These are phyloP conservation scores for Congeria kusceri DNA, from an alignment of 2,888 invertebrate genomes.

Conservation along the genomic window DNA sequence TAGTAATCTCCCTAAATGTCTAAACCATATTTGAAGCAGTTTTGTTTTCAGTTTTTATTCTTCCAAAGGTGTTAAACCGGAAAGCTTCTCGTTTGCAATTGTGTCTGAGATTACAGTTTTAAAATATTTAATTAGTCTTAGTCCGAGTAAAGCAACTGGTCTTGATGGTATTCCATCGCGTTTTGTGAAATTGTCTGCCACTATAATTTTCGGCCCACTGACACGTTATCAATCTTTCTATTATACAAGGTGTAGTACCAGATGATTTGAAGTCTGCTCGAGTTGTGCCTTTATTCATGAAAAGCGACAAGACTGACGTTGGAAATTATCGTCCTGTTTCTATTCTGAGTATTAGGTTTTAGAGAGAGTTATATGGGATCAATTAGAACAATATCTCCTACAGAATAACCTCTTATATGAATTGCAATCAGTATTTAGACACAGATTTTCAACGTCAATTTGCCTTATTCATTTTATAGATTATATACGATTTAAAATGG, in stretches of 20 bases:
- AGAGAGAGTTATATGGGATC: too few species aligned
- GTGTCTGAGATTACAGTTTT: slow-evolving; percentile 9
- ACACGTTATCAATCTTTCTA: neutral
- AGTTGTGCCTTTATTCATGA: slow-evolving; percentile 32
- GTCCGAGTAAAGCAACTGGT: slow-evolving; percentile 12
- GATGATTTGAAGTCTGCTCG: slow-evolving; percentile 18
- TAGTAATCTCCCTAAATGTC: neutral
- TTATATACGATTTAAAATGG: slow-evolving; percentile 12
- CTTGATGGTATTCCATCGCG: slow-evolving; percentile 7
- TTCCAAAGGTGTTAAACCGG: neutral
- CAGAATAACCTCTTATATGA: neutral
- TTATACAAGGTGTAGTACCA: slow-evolving; percentile 21
- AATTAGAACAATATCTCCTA: neutral
- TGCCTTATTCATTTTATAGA: slow-evolving; percentile 5
- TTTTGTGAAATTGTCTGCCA: slow-evolving; percentile 11
- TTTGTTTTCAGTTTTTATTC: slow-evolving; percentile 6
- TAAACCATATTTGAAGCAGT: neutral
- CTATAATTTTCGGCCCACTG: neutral
- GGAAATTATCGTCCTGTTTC: slow-evolving; percentile 16
- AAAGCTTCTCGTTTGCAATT: neutral
- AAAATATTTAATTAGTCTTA: slow-evolving; percentile 2
- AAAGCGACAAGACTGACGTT: slow-evolving; percentile 9
- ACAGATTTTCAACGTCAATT: neutral
- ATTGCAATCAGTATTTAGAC: neutral
- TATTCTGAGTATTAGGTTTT: too few species aligned